phyloP scores from a whole-genome alignment of 1,140 invertebrate species.

The Pteromalus puparum region DNA sequence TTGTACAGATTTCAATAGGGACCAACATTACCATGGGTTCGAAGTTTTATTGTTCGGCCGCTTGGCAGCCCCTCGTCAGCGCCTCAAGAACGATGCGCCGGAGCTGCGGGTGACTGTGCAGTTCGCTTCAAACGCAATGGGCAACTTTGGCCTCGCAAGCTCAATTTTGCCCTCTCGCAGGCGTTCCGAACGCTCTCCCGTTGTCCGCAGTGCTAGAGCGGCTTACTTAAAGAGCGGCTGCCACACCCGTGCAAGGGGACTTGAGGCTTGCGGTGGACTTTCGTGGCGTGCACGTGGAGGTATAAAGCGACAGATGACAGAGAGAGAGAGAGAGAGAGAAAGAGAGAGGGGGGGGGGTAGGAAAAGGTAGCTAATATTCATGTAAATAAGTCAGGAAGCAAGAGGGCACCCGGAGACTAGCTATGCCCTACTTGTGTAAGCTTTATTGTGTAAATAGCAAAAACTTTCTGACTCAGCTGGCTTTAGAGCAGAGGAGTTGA shows the following conservation, averaged over 20 bases:
- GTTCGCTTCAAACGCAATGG: not conserved
- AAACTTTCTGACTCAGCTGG: conserved; percentile 27
- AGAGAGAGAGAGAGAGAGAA: too few species aligned
- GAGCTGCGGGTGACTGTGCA: too few species aligned
- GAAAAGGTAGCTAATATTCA: not conserved
- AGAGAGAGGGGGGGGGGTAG: too few species aligned
- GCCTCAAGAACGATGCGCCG: not conserved
- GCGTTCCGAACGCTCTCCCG: not conserved
- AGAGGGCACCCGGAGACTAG: not conserved
- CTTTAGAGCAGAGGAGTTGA: not conserved
- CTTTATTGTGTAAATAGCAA: conserved; percentile 27
- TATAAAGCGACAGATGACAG: not conserved
- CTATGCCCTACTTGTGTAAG: too few species aligned
- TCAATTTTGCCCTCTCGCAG: too few species aligned
- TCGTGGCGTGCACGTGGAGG: not conserved
- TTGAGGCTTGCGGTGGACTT: conserved; percentile 26
- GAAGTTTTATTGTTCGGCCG: not conserved
- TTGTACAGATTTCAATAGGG: conserved; percentile 21
- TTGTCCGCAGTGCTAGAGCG: not conserved
- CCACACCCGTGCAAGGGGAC: not conserved
- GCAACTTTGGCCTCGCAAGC: too few species aligned
- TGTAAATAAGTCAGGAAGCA: conserved; percentile 32
- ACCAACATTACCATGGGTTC: not conserved
- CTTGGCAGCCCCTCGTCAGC: not conserved
- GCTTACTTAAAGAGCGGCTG: conserved; percentile 25